Base-by-base conservation (phyloP, 2,113 vertebrate species). In the Monarcha castaneiventris region DNA sequence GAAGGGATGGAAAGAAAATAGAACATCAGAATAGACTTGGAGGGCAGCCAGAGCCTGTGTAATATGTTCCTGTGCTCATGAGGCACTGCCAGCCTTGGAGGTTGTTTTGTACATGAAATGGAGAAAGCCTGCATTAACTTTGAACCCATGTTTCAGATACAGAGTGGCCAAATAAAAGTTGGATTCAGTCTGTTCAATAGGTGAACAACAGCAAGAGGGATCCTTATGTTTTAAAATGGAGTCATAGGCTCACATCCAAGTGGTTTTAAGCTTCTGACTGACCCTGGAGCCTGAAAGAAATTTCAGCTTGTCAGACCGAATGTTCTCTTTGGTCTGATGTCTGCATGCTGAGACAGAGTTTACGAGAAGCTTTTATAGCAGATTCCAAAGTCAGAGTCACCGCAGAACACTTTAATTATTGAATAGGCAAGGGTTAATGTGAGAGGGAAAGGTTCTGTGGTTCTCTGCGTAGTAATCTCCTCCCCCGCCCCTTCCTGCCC, bases 261-360 rank as follows among this genome's bases (percentile, higher is more conserved):
- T 43, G 59, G 22, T 90, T 94, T 90, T 78, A 90, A 93, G 51
- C 84, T 86, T 84, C 63, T 83, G 63, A 75, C 54, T 91, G 78
- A 51, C 51, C n/a, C 64, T 4, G 1, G 41, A 75, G 63, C 32
- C 61, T 80, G 51, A 43, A 91, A 87, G 75, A 90, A 58, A 90
- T 91, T 88, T 84, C 76, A 94, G 79, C 79, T 90, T 93, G 82
- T 96, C 93, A 71, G 46, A 49, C n/a, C 2, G 0, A 93, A 85
- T 92, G 85, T 94, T 96, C 89, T 84, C 32, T 94, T 80, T 48
- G 69, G 69, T 80, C 63, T 87, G 89, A 83, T 93, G 69, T 56
- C 76, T 90, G 55, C 83, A 54, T 44, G 76, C 78, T 67, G 76
- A 90, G 82, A 44, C 41, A 39, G 72, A 78, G 76, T 91, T 92